phyloP scores from a whole-genome alignment of 2,113 vertebrate genomes.

The Carassius auratus region DNA sequence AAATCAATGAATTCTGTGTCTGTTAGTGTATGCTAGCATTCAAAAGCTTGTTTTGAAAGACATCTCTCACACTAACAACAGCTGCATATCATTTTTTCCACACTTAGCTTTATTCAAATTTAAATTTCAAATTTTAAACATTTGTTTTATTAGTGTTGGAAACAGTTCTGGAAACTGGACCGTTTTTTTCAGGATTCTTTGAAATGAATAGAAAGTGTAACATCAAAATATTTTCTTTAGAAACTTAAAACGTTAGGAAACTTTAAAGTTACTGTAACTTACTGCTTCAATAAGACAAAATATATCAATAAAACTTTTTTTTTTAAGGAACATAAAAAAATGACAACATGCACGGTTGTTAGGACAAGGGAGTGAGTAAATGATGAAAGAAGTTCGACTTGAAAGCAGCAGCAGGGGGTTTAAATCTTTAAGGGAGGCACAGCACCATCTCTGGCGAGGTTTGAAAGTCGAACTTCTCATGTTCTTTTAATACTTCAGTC shows the following conservation, averaged over 20 bases:
- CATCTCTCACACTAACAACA: not conserved
- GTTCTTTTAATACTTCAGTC: slow-evolving; percentile 27
- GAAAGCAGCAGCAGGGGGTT: not conserved
- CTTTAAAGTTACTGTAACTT: too few relatives aligned
- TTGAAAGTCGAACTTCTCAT: not conserved
- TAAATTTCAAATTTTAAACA: too few relatives aligned
- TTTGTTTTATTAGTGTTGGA: not conserved
- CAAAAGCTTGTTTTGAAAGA: not conserved
- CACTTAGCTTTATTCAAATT: not conserved
- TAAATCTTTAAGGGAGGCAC: not conserved
- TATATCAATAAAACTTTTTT: too few relatives aligned
- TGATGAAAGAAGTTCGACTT: not conserved
- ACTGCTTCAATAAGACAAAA: too few relatives aligned
- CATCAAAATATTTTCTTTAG: not conserved
- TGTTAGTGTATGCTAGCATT: not conserved
- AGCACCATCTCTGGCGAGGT: not conserved
- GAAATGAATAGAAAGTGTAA: not conserved
- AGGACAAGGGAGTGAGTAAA: not conserved
- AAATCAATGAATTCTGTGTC: not conserved
- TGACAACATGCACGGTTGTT: not conserved
- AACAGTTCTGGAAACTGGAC: not conserved
- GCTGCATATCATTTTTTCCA: not conserved
- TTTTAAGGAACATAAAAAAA: not conserved
- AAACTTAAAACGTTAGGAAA: not conserved
- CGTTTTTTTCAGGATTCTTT: not conserved